phyloP scores from a whole-genome alignment of 2,797 vertebrate species.

The Rhyacichthys aspro region DNA sequence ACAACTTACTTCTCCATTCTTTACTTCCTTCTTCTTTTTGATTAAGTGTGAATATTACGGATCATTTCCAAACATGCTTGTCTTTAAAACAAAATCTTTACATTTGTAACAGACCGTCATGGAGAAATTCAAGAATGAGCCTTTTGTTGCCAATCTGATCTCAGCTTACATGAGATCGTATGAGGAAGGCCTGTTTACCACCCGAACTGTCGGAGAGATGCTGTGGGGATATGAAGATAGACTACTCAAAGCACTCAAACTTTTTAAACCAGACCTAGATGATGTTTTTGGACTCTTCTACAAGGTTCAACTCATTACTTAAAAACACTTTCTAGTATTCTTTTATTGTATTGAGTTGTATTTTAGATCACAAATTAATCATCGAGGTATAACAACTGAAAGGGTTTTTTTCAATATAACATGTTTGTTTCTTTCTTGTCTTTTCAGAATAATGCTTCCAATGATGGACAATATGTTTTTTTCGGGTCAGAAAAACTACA shows the following conservation, averaged over 20 bases:
- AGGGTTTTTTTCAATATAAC: too few species aligned
- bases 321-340: neutral
- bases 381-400: neutral
- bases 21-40: neutral
- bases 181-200: slow-evolving; percentile 80
- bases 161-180: slow-evolving; percentile 61
- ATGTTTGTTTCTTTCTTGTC: neutral
- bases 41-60: too few species aligned
- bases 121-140: slow-evolving; percentile 52
- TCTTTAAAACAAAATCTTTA: neutral
- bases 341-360: neutral
- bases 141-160: rapidly evolving
- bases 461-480: slow-evolving; percentile 91
- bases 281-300: slow-evolving; percentile 89
- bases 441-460: slow-evolving; percentile 87
- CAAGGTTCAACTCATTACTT: slow-evolving; percentile 78
- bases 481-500: slow-evolving; percentile 86
- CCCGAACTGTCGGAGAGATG: slow-evolving; percentile 82
- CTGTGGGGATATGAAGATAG: slow-evolving; percentile 94
- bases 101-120: slow-evolving; percentile 63
- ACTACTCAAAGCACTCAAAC: slow-evolving; percentile 76
- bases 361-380: neutral
- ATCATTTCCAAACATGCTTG: too few species aligned
- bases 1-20: neutral
- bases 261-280: slow-evolving; percentile 65